A percentile compares a stretch with the other conserved stretches of the same genome.
These are phyloP conservation scores for Delia radicum DNA, from an alignment of 1,140 invertebrate species.

Conservation along the genomic window DNA sequence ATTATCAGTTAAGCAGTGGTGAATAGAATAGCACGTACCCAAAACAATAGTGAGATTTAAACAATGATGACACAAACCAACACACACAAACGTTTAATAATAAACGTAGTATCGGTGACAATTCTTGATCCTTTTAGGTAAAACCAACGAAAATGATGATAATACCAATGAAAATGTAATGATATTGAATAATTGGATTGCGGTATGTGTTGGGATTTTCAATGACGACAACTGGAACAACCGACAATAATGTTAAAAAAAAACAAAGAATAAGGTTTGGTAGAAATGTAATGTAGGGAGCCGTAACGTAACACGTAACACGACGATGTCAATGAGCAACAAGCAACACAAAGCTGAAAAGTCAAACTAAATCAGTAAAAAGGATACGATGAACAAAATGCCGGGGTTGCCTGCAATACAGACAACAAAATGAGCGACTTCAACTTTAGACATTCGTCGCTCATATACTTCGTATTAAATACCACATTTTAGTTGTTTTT, in stretches of 20 bases:
- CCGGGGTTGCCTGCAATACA: conserved; percentile 10
- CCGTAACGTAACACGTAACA: not conserved
- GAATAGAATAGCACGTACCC: too few species aligned
- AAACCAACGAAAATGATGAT: not conserved
- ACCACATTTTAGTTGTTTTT: not conserved
- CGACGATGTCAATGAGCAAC: conserved; percentile 13
- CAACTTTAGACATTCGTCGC: not conserved
- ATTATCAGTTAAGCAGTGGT: not conserved
- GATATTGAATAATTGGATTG: too few species aligned
- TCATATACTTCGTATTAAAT: not conserved
- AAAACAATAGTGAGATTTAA: not conserved
- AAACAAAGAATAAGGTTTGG: not conserved
- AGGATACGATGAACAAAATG: not conserved
- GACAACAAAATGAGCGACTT: conserved; percentile 4
- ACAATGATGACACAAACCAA: not conserved
- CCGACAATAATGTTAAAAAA: not conserved
- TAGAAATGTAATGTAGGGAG: not conserved
- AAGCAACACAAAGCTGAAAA: conserved; percentile 12
- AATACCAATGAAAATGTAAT: conserved; percentile 3
- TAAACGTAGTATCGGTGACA: not conserved
- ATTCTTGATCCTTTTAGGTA: not conserved
- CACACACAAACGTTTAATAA: not conserved
- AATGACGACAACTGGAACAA: not conserved
- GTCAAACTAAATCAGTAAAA: conserved; percentile 11
- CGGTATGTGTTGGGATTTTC: not conserved